Evolutionary conservation across 2,888 invertebrate species (phyloP), one percentile per base, ranked within the genome.

Genomic region (Dendrolimus pini): DNA sequence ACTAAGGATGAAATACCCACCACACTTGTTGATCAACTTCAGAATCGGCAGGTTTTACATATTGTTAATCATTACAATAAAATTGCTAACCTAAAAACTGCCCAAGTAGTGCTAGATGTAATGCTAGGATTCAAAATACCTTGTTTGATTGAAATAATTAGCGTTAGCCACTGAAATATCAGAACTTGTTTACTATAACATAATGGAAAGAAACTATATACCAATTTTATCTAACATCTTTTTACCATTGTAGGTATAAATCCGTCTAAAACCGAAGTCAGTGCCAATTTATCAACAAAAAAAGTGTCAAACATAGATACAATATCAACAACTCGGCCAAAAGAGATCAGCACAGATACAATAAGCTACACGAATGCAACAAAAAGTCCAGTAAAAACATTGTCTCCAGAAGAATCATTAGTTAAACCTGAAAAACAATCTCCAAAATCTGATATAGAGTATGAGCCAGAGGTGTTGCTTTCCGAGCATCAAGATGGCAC

Each of bases 391-490:
- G 58, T 79, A 13, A 89, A 85, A 71, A 68, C 68, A 18, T 58
- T 65, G 14, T n/a, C 68, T 10, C 62, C 75, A 55, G 88, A 89
- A 7, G 89, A 89, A 13, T 62, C 77, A 10, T 59, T 73, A 52
- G 81, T 91, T 1, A 91, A 91, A 71, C 78, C 85, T 41, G 91
- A 91, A 67, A 85, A 83, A 63, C 82, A 82, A 13, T 91, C 91
- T 1, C 91, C 91, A 0, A 86, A 89, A 72, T 82, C 86, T 12
- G 91, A 91, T 60, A 66, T 80, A 52, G 90, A 90, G 18, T 87
- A 90, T 73, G 91, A 91, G 65, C 91, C 91, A 18, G 91, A 91
- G 70, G 78, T 91, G 12, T 74, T 91, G 57, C 63, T 90, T 55
- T 89, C 91, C 1, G 91, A 91, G 66, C 89, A 90, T 10, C 85